phyloP scores from a whole-genome alignment of 2,888 invertebrate species.

The Stenoptilia bipunctidactyla region DNA sequence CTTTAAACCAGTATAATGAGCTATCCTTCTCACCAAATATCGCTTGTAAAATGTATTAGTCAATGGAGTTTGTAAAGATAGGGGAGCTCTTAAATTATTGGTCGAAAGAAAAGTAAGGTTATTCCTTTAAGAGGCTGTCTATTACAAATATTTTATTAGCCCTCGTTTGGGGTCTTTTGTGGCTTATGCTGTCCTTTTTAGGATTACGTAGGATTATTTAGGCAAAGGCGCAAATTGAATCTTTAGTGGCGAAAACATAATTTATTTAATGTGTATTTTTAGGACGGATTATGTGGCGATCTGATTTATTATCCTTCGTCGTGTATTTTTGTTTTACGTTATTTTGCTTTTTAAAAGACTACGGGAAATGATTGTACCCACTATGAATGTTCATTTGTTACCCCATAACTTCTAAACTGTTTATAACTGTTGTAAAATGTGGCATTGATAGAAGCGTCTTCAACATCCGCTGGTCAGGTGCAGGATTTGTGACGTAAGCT shows the following conservation, averaged over 20 bases:
- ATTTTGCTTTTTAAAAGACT: no score
- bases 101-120: constrained; percentile 10
- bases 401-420: no score
- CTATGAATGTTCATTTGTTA: no score
- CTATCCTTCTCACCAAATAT: background rate
- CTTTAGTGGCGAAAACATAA: constrained; percentile 1
- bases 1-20: background rate
- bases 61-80: background rate
- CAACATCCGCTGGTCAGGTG: no score
- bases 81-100: constrained; percentile 11
- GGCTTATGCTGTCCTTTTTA: constrained; percentile 15
- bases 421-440: no score
- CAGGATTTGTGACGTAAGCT: no score
- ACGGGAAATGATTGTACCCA: no score
- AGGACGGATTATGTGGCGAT: background rate
- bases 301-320: background rate
- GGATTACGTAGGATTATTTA: constrained; percentile 19
- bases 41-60: background rate
- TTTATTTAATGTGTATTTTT: background rate
- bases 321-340: no score
- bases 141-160: constrained; percentile 34
- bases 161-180: constrained; percentile 24
- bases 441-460: no score
- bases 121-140: constrained; percentile 24
- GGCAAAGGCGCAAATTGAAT: constrained; percentile 24